A percentile compares a stretch with the other conserved stretches of the same genome.
Evolutionary conservation across 2,888 invertebrate species (phyloP).

Genomic region (Drosophila maculinotata): DNA sequence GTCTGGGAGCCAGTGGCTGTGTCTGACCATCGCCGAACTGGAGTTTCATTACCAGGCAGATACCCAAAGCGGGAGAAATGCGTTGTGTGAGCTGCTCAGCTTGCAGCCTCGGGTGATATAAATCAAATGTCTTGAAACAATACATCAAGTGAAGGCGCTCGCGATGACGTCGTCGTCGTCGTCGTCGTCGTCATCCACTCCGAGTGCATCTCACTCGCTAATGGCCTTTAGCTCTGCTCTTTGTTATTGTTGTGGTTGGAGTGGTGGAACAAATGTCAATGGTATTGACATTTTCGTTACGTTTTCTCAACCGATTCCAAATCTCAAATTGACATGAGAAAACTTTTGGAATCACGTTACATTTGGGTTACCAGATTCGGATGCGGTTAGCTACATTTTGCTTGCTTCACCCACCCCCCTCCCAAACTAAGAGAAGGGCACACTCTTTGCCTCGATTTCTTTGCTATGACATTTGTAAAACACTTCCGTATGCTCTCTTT

Average conservation of each 20-base stretch:
- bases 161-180: conserved; percentile 49
- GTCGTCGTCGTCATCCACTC: conserved; percentile 40
- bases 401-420: not conserved
- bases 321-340: conserved; percentile 78
- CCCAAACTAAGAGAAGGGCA: conserved; percentile 43
- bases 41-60: conserved; percentile 71
- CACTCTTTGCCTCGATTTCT: conserved; percentile 20
- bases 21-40: conserved; percentile 60
- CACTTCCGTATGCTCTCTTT: conserved; percentile 70
- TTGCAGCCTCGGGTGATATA: conserved; percentile 55
- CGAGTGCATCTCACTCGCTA: conserved; percentile 64
- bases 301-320: conserved; percentile 54
- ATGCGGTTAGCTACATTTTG: conserved; percentile 33
- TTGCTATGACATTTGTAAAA: conserved; percentile 71
- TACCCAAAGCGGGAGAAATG: no score
- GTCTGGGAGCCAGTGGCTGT: conserved; percentile 24
- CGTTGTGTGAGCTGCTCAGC: not conserved
- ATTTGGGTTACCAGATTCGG: conserved; percentile 42
- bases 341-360: conserved; percentile 66
- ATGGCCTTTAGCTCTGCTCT: conserved; percentile 55
- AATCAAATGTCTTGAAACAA: conserved; percentile 76
- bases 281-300: conserved; percentile 77
- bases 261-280: conserved; percentile 73
- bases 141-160: conserved; percentile 70
- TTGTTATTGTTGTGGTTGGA: conserved; percentile 30